These are phyloP conservation scores for Drosophila eugracilis DNA, from an alignment of 1,140 invertebrate species.

Conservation along the genomic window DNA sequence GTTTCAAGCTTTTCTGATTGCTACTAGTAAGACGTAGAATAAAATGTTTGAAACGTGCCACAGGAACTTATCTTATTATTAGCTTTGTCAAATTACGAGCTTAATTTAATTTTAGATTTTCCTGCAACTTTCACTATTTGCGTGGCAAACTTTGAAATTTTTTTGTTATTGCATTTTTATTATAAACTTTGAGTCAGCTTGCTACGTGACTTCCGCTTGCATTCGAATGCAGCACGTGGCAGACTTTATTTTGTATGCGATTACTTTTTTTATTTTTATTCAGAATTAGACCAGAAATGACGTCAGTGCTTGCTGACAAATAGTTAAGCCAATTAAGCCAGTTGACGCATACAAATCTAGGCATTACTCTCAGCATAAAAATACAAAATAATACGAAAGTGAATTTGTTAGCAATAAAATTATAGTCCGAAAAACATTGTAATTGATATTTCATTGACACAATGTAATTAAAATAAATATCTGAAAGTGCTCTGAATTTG, in stretches of 20 bases:
- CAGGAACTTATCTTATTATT: neutral
- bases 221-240: conserved; percentile 56
- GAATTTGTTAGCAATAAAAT: neutral
- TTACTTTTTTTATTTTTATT: conserved; percentile 14
- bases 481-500: neutral
- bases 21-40: conserved; percentile 7
- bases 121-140: conserved; percentile 10
- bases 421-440: neutral
- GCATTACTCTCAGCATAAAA: neutral
- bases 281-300: conserved; percentile 32
- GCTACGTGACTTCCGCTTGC: conserved; percentile 60
- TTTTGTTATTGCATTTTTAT: conserved; percentile 8
- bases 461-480: conserved; percentile 21
- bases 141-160: neutral
- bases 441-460: conserved; percentile 22
- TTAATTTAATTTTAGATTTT: conserved; percentile 38
- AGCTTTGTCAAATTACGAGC: conserved; percentile 35
- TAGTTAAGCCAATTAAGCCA: neutral
- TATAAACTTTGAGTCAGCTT: conserved; percentile 17
- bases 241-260: conserved; percentile 8
- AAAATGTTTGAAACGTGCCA: neutral
- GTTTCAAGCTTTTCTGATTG: conserved; percentile 6
- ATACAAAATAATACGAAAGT: neutral
- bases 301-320: conserved; percentile 36
- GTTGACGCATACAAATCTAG: neutral